Base-by-base conservation (phyloP, 2,113 vertebrate genomes). In the Colius striatus region DNA sequence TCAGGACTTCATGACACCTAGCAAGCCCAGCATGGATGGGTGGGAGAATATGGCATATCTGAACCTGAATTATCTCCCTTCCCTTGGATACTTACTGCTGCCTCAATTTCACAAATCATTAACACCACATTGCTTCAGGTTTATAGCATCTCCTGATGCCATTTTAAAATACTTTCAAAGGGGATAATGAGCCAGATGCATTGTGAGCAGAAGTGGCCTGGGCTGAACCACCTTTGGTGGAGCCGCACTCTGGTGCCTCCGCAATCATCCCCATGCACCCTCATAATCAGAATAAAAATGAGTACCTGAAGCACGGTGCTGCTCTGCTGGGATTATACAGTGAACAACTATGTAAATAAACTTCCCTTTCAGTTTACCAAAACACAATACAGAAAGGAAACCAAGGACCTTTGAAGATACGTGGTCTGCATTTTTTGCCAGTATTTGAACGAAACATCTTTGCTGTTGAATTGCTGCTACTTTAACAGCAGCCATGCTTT, bases 321-420 rank as follows among this genome's bases (percentile, higher is more conserved):
- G 61, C 45, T 34, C 18, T 4, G 2, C 21, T n/a, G 73, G 51
- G 54, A 58, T 72, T 66, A 27, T 34, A 66, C 4, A 2, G 50
- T 58, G 57, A 90, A 30, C 45, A 89, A 41, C 20, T 30, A 71
- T 48, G 72, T 60, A 89, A 88, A 55, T 67, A 62, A 57, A 74
- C 90, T 86, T 95, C 63, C 75, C 43, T 87, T 81, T 84, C 82
- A 82, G 23, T 66, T 89, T 76, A 63, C 48, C 34, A 71, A 95
- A 95, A 87, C 73, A 72, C 80, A 93, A 60, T 70, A 62, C 60
- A 92, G 81, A 91, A 86, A 67, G 34, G 43, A 78, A 96, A 84
- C 72, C 34, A 32, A 87, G 30, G 51, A 60, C 78, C 74, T 72
- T 68, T 90, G 78, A 65, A 81, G 83, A 87, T 82, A 86, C 0